Evolutionary conservation across 2,113 vertebrate genomes (phyloP).

Genomic region (Pelodiscus sinensis): DNA sequence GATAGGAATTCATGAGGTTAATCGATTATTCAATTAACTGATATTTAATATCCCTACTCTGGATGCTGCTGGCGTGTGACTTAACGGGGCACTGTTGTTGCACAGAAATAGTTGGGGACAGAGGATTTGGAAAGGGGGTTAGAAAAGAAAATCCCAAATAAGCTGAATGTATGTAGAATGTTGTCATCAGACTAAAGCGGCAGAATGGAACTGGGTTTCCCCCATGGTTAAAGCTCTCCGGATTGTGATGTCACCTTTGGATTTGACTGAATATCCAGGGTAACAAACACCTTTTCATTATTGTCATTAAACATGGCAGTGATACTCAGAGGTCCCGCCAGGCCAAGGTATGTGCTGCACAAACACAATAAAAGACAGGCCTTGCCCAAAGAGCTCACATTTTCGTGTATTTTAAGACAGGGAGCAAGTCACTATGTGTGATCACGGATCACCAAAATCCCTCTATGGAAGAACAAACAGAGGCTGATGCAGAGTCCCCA

Average conservation of each 20-base stretch:
- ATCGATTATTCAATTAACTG: too few species aligned
- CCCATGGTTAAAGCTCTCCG: background rate
- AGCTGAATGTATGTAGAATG: background rate
- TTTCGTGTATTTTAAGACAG: fast-evolving
- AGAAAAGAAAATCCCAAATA: background rate
- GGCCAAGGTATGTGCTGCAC: background rate
- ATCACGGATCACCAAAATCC: fast-evolving
- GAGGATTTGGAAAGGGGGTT: background rate
- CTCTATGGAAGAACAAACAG: fast-evolving
- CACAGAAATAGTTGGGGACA: background rate
- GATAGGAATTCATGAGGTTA: too few species aligned
- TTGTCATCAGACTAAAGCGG: background rate
- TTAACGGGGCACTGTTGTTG: background rate
- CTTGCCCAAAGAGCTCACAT: background rate
- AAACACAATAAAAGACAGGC: background rate
- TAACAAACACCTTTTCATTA: background rate
- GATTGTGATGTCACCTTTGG: background rate
- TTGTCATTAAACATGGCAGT: fast-evolving
- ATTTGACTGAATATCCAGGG: background rate
- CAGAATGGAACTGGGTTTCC: background rate
- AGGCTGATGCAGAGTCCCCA: background rate
- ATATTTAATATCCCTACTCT: too few species aligned
- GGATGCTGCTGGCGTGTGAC: background rate
- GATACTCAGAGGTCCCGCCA: fast-evolving
- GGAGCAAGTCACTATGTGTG: fast-evolving